Conservation (phyloP, 2,888 invertebrate genomes). For the Abrostola triplasia region DNA sequence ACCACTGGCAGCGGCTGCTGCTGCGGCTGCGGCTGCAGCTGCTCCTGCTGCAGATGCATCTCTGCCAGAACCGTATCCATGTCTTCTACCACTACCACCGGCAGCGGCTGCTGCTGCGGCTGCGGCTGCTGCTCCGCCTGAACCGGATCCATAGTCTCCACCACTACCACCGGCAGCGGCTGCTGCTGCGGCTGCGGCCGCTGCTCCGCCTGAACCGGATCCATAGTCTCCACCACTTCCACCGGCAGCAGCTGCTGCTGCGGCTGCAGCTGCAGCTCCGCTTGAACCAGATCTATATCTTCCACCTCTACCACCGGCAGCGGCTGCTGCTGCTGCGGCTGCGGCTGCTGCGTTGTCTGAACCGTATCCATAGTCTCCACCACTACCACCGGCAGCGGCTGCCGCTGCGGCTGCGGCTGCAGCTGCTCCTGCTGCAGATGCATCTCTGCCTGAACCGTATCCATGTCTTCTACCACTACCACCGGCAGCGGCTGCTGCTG, state of each 20-base stretch:
- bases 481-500: slow-evolving; percentile 20
- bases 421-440: too few relatives aligned
- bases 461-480: slow-evolving; percentile 11
- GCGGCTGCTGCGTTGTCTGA: not conserved
- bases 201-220: not conserved
- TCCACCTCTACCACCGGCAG: slow-evolving; percentile 13
- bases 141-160: not conserved
- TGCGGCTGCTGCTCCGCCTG: not conserved
- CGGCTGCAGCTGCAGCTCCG: slow-evolving; percentile 5
- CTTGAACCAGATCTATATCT: slow-evolving; percentile 23
- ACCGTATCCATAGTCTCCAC: slow-evolving; percentile 4
- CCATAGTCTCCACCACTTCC: too few relatives aligned
- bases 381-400: slow-evolving; percentile 9
- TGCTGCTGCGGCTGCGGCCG: slow-evolving; percentile 24
- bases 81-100: not conserved
- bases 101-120: not conserved
- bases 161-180: slow-evolving; percentile 1
- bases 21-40: slow-evolving; percentile 11
- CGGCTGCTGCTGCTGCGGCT: slow-evolving; percentile 13
- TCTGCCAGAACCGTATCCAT: slow-evolving; percentile 18
- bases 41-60: slow-evolving; percentile 7
- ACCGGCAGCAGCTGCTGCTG: slow-evolving; percentile 11
- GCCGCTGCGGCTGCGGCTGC: slow-evolving; percentile 11
- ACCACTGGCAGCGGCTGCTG: not conserved
- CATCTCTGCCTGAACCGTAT: slow-evolving; percentile 1